These are phyloP conservation scores for Falco punctatus DNA, from an alignment of 2,113 vertebrate species.

Conservation along the genomic window DNA sequence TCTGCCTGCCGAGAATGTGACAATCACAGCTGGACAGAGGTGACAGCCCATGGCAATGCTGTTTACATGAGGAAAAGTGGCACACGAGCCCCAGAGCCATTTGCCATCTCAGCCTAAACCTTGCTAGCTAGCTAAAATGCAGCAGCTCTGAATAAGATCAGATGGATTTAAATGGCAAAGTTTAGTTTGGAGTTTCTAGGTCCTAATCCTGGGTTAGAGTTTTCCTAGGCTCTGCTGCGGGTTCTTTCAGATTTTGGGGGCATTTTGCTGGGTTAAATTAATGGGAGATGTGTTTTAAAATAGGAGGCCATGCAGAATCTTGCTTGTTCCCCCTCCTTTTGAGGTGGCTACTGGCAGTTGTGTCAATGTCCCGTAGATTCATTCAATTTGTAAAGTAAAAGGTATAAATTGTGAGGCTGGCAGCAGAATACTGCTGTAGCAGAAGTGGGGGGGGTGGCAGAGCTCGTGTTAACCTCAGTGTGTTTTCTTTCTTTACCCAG, in stretches of 20 bases:
- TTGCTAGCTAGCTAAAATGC: background rate
- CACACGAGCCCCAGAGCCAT: background rate
- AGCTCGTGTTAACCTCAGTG: background rate
- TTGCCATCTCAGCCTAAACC: background rate
- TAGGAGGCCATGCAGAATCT: background rate
- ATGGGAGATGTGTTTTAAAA: background rate
- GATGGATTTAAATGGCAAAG: background rate
- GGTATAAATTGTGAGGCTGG: background rate
- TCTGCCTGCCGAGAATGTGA: constrained; percentile 91
- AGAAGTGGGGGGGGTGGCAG: background rate
- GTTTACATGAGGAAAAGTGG: background rate
- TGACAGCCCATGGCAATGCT: constrained; percentile 26
- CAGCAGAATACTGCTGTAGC: background rate
- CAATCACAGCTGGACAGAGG: constrained; percentile 98
- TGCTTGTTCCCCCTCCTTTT: background rate
- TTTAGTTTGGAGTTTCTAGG: background rate
- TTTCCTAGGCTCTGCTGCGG: background rate
- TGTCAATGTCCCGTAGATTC: background rate
- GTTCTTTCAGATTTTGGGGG: background rate
- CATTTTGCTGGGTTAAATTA: background rate
- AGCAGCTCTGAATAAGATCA: background rate
- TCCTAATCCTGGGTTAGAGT: background rate
- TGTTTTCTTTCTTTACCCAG: constrained; percentile 59
- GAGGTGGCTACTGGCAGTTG: background rate
- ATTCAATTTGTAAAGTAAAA: background rate